Percentiles rank a stretch among this genome's conserved stretches.
Conservation (phyloP, 2,888 invertebrate species). For the Pemphredon lugubris region DNA sequence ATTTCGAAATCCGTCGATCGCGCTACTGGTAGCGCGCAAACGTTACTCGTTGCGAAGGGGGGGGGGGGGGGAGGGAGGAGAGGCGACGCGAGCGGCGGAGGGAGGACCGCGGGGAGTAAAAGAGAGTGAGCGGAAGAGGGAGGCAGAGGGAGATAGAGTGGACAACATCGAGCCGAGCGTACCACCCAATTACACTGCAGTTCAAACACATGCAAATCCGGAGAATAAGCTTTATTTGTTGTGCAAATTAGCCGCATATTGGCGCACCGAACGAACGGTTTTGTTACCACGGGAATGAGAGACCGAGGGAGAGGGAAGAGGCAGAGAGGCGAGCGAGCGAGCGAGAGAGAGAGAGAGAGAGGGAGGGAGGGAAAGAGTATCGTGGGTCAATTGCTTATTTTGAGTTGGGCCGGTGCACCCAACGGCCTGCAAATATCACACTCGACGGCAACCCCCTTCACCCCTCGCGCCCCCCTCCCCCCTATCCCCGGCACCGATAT, state of each 20-base stretch:
- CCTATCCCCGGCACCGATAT: slow-evolving; percentile 42
- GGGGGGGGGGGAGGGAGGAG: slow-evolving; percentile 17
- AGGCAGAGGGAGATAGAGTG: slow-evolving; percentile 49
- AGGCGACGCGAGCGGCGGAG: slow-evolving; percentile 23
- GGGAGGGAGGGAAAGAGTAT: slow-evolving; percentile 46
- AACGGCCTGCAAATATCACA: slow-evolving; percentile 69
- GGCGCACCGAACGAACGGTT: slow-evolving; percentile 78
- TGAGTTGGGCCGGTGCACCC: slow-evolving; percentile 70
- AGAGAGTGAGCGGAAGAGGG: slow-evolving; percentile 1
- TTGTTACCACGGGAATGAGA: slow-evolving; percentile 73
- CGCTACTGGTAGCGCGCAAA: neutral
- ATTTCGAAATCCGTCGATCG: neutral
- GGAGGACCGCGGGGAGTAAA: slow-evolving; percentile 12
- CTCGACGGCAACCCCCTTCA: slow-evolving; percentile 44
- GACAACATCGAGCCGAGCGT: slow-evolving; percentile 71
- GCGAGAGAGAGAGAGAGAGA: slow-evolving; percentile 24
- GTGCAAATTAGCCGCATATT: slow-evolving; percentile 81
- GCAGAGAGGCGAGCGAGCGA: slow-evolving; percentile 14
- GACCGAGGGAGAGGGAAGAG: slow-evolving; percentile 42
- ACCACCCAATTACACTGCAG: slow-evolving; percentile 81
- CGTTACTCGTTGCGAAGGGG: neutral
- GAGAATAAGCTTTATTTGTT: slow-evolving; percentile 81
- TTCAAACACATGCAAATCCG: slow-evolving; percentile 82
- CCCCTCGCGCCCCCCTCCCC: slow-evolving; percentile 16
- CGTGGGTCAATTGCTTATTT: slow-evolving; percentile 79